These are phyloP conservation scores for Drymonia ruficornis DNA, from an alignment of 2,888 invertebrate genomes.

Conservation along the genomic window DNA sequence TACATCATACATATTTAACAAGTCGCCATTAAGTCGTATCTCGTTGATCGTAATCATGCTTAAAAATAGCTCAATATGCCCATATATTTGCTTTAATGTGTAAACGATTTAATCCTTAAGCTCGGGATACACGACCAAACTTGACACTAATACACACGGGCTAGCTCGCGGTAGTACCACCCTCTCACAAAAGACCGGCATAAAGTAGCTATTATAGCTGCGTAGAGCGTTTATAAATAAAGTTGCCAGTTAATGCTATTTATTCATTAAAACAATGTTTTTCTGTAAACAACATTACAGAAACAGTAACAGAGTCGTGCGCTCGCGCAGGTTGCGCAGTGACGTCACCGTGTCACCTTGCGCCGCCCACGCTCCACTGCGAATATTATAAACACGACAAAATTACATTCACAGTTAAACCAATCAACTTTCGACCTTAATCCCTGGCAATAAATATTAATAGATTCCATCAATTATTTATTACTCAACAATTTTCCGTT, in stretches of 20 bases:
- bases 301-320: constrained; percentile 12
- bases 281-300: constrained; percentile 3
- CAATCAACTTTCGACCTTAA: constrained; percentile 30
- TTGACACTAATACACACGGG: too few species aligned
- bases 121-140: too few species aligned
- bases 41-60: constrained; percentile 8
- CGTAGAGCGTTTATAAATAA: too few species aligned
- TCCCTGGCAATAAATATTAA: constrained; percentile 15
- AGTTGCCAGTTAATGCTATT: neutral
- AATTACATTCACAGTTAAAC: constrained; percentile 10
- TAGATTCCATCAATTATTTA: constrained; percentile 20
- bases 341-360: constrained; percentile 65
- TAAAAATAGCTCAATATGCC: too few species aligned
- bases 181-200: too few species aligned
- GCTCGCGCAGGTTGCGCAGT: constrained; percentile 41
- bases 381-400: constrained; percentile 35
- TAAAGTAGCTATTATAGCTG: too few species aligned
- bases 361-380: constrained; percentile 49
- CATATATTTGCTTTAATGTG: too few species aligned
- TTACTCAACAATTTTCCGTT: constrained; percentile 12
- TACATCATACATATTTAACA: constrained; percentile 27
- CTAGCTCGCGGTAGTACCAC: too few species aligned
- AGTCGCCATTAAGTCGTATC: constrained; percentile 11
- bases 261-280: neutral
- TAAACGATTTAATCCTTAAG: too few species aligned